phyloP scores from a whole-genome alignment of 2,797 vertebrate species.

The Anolis apletophallus region DNA sequence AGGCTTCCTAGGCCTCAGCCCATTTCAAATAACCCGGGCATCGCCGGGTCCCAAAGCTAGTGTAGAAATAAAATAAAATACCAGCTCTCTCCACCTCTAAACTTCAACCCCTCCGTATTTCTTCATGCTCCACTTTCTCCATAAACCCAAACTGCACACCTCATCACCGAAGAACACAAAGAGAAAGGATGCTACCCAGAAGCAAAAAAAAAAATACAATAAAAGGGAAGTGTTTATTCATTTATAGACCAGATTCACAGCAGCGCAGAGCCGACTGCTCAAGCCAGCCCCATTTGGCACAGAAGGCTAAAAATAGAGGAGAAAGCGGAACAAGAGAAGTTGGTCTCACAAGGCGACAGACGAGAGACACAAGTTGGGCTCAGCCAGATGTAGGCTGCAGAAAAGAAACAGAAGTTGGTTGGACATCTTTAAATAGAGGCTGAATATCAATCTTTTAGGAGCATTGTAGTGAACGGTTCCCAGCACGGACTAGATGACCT shows the following conservation, averaged over 20 bases:
- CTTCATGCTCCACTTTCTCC: accelerated
- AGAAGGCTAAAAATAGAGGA: constrained; percentile 57
- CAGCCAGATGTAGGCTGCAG: not conserved
- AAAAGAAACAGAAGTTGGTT: too few relatives aligned
- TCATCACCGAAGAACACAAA: too few relatives aligned
- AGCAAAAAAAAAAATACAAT: too few relatives aligned
- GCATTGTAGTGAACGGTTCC: too few relatives aligned
- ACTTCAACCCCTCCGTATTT: not conserved
- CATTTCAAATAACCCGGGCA: too few relatives aligned
- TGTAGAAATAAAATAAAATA: too few relatives aligned
- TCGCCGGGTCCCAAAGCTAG: too few relatives aligned
- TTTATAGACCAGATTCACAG: accelerated
- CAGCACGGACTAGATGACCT: too few relatives aligned
- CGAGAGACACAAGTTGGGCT: not conserved
- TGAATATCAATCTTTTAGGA: too few relatives aligned
- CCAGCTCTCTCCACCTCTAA: not conserved
- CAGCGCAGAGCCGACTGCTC: accelerated
- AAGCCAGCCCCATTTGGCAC: constrained; percentile 5
- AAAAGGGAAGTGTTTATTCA: accelerated
- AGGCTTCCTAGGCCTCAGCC: too few relatives aligned
- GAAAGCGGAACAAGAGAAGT: constrained; percentile 58
- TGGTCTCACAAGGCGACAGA: not conserved
- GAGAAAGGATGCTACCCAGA: not conserved
- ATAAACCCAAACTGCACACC: not conserved
- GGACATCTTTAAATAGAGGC: too few relatives aligned